Evolutionary conservation across 2,888 invertebrate species (phyloP).

Genomic region (Arge pagana): DNA sequence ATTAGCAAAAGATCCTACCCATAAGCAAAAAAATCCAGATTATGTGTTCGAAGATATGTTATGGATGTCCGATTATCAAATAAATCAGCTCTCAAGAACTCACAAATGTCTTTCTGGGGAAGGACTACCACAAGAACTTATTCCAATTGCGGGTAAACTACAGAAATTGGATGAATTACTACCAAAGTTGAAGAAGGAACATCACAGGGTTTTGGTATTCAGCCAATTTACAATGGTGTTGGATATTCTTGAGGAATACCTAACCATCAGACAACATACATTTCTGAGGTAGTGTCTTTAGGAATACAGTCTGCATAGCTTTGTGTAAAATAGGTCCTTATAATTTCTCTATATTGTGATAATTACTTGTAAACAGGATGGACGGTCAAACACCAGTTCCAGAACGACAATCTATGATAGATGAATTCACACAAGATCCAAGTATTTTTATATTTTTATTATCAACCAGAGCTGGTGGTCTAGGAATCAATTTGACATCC

Average conservation of each 20-base stretch:
- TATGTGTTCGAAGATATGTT: slow-evolving; percentile 86
- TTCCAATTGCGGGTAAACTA: slow-evolving; percentile 88
- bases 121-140: slow-evolving; percentile 69
- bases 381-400: slow-evolving; percentile 90
- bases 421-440: slow-evolving; percentile 79
- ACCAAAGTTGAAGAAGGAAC: slow-evolving; percentile 71
- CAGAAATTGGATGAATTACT: slow-evolving; percentile 76
- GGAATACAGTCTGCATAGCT: not conserved
- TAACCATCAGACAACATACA: slow-evolving; percentile 72
- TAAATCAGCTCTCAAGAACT: slow-evolving; percentile 75
- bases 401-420: slow-evolving; percentile 87
- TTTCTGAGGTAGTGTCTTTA: slow-evolving; percentile 62
- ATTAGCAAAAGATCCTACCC: slow-evolving; percentile 69
- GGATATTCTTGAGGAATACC: slow-evolving; percentile 88
- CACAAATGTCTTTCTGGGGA: slow-evolving; percentile 69
- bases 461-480: slow-evolving; percentile 93
- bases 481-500: slow-evolving; percentile 91
- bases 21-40: slow-evolving; percentile 77
- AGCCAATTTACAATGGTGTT: slow-evolving; percentile 97
- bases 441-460: slow-evolving; percentile 88
- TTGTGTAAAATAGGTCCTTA: not conserved
- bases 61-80: slow-evolving; percentile 90
- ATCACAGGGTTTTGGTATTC: slow-evolving; percentile 88
- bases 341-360: slow-evolving; percentile 15
- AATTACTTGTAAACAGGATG: slow-evolving; percentile 61